A percentile compares a stretch with the other conserved stretches of the same genome.
Evolutionary conservation across 2,797 vertebrate genomes (phyloP).

Genomic region (Oophaga sylvatica): DNA sequence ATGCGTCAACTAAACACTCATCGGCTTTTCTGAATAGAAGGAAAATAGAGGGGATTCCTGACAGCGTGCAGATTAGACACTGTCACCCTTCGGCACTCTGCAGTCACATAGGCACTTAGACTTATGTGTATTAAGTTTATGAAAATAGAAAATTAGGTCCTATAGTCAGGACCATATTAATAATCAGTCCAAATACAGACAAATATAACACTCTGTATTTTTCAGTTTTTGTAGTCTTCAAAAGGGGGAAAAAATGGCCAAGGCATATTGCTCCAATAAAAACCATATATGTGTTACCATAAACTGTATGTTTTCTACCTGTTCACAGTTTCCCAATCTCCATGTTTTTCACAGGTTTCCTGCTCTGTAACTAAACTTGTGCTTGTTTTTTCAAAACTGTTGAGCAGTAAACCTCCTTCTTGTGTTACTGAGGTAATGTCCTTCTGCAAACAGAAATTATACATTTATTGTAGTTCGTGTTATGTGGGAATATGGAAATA

Average conservation of each 20-base stretch:
- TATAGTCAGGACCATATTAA: too few species aligned
- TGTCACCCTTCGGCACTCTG: too few species aligned
- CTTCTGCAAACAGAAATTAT: constrained; percentile 73
- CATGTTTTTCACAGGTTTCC: constrained; percentile 76
- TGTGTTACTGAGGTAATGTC: constrained; percentile 89
- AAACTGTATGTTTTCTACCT: constrained; percentile 73
- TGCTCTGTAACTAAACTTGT: constrained; percentile 74
- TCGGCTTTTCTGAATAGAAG: too few species aligned
- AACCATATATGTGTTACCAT: background rate
- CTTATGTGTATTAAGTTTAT: too few species aligned
- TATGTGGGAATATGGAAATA: background rate
- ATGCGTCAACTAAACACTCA: too few species aligned
- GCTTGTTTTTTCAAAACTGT: constrained; percentile 82
- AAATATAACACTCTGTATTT: background rate
- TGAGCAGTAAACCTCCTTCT: constrained; percentile 87
- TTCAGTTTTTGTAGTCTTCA: background rate
- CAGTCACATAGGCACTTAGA: too few species aligned
- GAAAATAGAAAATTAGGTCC: too few species aligned
- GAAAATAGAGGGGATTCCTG: too few species aligned
- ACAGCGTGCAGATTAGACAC: too few species aligned
- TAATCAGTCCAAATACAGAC: background rate
- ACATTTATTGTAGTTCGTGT: background rate
- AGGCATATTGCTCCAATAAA: background rate
- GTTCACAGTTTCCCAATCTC: constrained; percentile 92
- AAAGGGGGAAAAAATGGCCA: background rate